Evolutionary conservation across 2,797 vertebrate genomes (phyloP), one percentile per base, ranked within the genome.

Genomic region (Choloepus didactylus): DNA sequence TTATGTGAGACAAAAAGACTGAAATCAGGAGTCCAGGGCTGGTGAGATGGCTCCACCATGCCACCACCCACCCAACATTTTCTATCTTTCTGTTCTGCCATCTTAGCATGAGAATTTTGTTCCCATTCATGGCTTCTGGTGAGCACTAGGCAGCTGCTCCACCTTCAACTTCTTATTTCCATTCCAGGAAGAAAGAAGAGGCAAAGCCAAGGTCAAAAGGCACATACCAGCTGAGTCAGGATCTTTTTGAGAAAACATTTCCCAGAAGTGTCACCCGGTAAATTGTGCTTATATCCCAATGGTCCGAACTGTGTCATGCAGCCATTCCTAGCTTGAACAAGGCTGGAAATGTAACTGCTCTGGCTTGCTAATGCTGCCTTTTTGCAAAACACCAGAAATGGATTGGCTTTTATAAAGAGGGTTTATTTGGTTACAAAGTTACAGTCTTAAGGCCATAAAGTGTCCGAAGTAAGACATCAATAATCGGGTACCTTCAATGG

Each of bases 31-130:
- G 18, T 54, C 38, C 38, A 69, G 21, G 49, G 27, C 31, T 35
- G 25, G 25, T 49, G 8, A 5, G n/a, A n/a, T 7, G 80, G 64
- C 59, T 87, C 64, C 2, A 7, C 4, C 16, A 54, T 27, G 21
- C 3, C 3, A 1, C 35, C 9, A 12, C 64, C 35, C 54, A 69
- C 38, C 10, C 6, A 27, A 38, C n/a, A 0, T n/a, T 5, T 19
- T 11, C 46, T 16, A 0, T 41, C 23, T 10, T 41, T 56, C 38
- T 87, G 23, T 7, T 59, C 11, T 25, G 44, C n/a, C 41, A 44
- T 14, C 7, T 0, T 15, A 16, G 5, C 44, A 3, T 31, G 44
- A 35, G 19, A 56, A n/a, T 31, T 95, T 16, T 35, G 29, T 64
- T 7, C 87, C 44, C 2, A 1, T 18, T 23, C 3, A 0, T n/a